A percentile compares a stretch with the other conserved stretches of the same genome.
Evolutionary conservation across 1,140 invertebrate species (phyloP).

Genomic region (Cephus cinctus): DNA sequence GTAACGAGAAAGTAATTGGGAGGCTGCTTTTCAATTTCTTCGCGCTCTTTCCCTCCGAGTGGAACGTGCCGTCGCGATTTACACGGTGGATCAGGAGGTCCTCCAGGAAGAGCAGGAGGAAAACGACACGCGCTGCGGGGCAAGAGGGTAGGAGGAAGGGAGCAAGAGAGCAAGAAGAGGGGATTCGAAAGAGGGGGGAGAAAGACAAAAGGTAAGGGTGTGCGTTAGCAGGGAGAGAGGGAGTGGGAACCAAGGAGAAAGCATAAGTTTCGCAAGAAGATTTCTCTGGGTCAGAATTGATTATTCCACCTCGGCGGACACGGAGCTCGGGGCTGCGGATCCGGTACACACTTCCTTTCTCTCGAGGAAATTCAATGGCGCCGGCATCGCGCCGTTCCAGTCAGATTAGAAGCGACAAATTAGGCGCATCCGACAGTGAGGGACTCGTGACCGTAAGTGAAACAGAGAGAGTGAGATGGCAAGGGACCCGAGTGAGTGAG

Average conservation of each 20-base stretch:
- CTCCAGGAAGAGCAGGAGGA: too few relatives aligned
- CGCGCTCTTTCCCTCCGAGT: too few relatives aligned
- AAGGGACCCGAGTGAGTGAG: not conserved
- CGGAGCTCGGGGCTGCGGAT: slow-evolving; percentile 21
- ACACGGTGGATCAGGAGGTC: too few relatives aligned
- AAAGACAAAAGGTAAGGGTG: too few relatives aligned
- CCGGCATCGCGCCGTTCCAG: slow-evolving; percentile 24
- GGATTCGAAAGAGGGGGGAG: too few relatives aligned
- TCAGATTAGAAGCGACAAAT: slow-evolving; percentile 29
- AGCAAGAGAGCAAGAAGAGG: slow-evolving; percentile 14
- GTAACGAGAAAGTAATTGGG: not conserved
- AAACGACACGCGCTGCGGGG: too few relatives aligned
- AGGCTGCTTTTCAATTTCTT: not conserved
- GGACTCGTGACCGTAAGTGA: slow-evolving; percentile 1
- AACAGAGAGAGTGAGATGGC: not conserved
- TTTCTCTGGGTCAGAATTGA: slow-evolving; percentile 29
- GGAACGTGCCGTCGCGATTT: too few relatives aligned
- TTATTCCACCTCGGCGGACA: slow-evolving; percentile 29
- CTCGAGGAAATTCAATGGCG: slow-evolving; percentile 24
- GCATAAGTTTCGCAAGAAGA: too few relatives aligned
- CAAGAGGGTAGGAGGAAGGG: too few relatives aligned
- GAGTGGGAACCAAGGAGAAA: too few relatives aligned
- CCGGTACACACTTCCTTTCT: slow-evolving; percentile 19
- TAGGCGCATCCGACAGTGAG: slow-evolving; percentile 14
- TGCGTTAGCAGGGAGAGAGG: too few relatives aligned